A percentile compares a stretch with the other conserved stretches of the same genome.
Evolutionary conservation across 2,888 invertebrate genomes (phyloP).

Genomic region (Phragmatobia fuliginosa): DNA sequence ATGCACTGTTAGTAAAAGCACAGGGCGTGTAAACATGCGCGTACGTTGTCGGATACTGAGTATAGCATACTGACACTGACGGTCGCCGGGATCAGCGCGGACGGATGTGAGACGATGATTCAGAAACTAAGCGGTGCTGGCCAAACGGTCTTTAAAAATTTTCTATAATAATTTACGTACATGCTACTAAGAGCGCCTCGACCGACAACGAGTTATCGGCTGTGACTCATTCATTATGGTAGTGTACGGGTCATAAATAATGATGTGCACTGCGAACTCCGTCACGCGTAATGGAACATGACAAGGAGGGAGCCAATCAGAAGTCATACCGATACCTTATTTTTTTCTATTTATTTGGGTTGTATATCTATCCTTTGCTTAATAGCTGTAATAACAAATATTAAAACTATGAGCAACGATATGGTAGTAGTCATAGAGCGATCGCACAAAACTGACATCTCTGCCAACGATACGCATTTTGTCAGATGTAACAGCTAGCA

Average conservation of each 20-base stretch:
- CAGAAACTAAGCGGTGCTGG: slow-evolving; percentile 66
- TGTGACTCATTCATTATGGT: slow-evolving; percentile 69
- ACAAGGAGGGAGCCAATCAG: slow-evolving; percentile 35
- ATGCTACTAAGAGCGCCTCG: slow-evolving; percentile 47
- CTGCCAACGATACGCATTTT: neutral
- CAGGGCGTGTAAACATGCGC: slow-evolving; percentile 76
- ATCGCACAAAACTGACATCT: neutral
- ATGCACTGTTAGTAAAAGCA: slow-evolving; percentile 74
- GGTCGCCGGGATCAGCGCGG: slow-evolving; percentile 58
- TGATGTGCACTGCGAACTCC: slow-evolving; percentile 36
- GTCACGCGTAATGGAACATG: slow-evolving; percentile 33
- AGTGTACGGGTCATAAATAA: slow-evolving; percentile 58
- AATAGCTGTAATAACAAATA: neutral
- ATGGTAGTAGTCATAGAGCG: neutral
- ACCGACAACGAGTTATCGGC: slow-evolving; percentile 45
- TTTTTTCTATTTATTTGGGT: slow-evolving; percentile 41
- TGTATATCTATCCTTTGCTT: neutral
- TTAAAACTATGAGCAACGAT: neutral
- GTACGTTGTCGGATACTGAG: slow-evolving; percentile 61
- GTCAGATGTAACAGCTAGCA: neutral
- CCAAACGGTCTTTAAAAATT: slow-evolving; percentile 69
- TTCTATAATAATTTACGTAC: slow-evolving; percentile 58
- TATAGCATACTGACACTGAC: no score
- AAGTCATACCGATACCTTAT: slow-evolving; percentile 24
- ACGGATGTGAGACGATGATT: slow-evolving; percentile 76